Conservation (phyloP, 2,113 vertebrate species). For the Silurus meridionalis region DNA sequence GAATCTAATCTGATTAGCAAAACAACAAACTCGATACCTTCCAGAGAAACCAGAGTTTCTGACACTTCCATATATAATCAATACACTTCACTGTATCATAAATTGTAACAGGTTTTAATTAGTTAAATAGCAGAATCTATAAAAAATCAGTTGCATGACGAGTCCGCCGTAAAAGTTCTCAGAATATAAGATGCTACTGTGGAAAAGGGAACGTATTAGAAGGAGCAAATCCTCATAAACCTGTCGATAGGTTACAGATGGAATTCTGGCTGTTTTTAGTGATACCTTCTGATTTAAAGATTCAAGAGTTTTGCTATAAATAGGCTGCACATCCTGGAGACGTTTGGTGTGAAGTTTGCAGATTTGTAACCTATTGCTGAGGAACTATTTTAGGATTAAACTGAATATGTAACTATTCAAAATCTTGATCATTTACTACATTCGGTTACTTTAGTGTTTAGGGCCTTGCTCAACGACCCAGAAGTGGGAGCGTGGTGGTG, state of each 20-base stretch:
- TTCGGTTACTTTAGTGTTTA: neutral
- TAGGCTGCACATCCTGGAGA: neutral
- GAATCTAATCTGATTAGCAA: too few relatives aligned
- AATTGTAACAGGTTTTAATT: neutral
- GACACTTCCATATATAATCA: neutral
- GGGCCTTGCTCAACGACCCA: neutral
- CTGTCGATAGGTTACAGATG: neutral
- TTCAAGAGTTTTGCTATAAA: neutral
- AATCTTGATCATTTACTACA: neutral
- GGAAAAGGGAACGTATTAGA: neutral
- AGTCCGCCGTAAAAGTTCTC: neutral
- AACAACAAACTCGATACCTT: too few relatives aligned
- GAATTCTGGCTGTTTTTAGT: neutral
- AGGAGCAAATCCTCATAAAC: neutral
- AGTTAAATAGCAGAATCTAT: neutral
- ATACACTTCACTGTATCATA: neutral
- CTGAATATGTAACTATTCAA: neutral
- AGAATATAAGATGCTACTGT: neutral
- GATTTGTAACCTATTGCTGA: neutral
- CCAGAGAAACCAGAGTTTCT: neutral
- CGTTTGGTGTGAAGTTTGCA: neutral
- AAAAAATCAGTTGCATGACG: neutral
- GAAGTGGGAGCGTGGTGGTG: too few relatives aligned
- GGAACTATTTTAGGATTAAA: neutral
- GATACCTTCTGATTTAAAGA: neutral